phyloP scores from a whole-genome alignment of 2,113 vertebrate genomes.

The Pedetes capensis region DNA sequence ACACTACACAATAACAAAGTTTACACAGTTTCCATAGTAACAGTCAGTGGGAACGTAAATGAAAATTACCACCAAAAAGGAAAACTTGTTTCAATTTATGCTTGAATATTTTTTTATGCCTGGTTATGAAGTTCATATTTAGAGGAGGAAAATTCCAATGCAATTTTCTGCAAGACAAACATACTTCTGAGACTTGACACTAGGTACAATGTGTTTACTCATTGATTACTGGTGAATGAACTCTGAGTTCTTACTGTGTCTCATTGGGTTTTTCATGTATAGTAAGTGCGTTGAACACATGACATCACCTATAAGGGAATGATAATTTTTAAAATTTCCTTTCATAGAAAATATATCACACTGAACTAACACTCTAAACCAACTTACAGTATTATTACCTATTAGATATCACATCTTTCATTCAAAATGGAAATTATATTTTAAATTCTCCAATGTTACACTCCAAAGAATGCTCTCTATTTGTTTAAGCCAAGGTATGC shows the following conservation, averaged over 20 bases:
- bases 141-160: slow-evolving; percentile 16
- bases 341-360: slow-evolving; percentile 67
- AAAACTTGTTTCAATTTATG: background rate
- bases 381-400: slow-evolving; percentile 74
- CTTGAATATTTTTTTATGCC: background rate
- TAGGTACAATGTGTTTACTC: slow-evolving; percentile 38
- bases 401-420: slow-evolving; percentile 73
- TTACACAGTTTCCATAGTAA: background rate
- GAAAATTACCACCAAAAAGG: background rate
- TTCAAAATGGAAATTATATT: slow-evolving; percentile 76
- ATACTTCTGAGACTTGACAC: slow-evolving; percentile 29
- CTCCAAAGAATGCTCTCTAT: slow-evolving; percentile 57
- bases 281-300: slow-evolving; percentile 46
- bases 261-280: slow-evolving; percentile 38
- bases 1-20: background rate
- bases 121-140: background rate
- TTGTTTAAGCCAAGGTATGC: too few species aligned
- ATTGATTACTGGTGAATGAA: slow-evolving; percentile 68
- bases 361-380: slow-evolving; percentile 66
- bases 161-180: slow-evolving; percentile 9
- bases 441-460: slow-evolving; percentile 60
- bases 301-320: slow-evolving; percentile 64
- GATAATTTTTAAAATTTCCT: slow-evolving; percentile 73
- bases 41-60: background rate
- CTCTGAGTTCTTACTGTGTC: slow-evolving; percentile 47